Percentiles rank a stretch among this genome's conserved stretches.
phyloP scores from a whole-genome alignment of 2,797 vertebrate genomes.

The Acestrorhynchus altus region DNA sequence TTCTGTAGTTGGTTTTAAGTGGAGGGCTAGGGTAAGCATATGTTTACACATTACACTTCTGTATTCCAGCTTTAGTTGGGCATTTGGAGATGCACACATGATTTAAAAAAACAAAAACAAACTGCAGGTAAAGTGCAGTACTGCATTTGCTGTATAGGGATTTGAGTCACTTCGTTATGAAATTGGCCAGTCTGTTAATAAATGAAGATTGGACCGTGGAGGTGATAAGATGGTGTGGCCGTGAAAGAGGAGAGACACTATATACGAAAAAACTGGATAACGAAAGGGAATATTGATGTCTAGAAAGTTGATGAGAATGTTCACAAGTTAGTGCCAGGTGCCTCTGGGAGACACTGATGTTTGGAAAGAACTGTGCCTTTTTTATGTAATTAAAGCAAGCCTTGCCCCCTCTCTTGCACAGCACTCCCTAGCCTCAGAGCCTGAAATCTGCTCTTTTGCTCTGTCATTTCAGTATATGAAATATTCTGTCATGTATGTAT shows the following conservation, averaged over 20 bases:
- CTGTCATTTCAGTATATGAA: conserved; percentile 39
- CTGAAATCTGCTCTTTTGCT: conserved; percentile 19
- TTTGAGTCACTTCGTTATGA: not conserved
- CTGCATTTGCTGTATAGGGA: not conserved
- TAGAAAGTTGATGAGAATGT: not conserved
- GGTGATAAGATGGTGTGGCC: not conserved
- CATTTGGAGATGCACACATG: not conserved
- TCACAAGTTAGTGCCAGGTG: not conserved
- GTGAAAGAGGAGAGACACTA: not conserved
- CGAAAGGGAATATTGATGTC: not conserved
- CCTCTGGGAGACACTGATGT: not conserved
- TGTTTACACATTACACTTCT: conserved; percentile 6
- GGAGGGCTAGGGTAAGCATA: not conserved
- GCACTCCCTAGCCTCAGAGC: not conserved
- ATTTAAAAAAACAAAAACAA: too few species aligned
- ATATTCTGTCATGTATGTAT: conserved; percentile 60
- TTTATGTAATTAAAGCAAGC: conserved; percentile 13
- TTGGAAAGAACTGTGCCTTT: not conserved
- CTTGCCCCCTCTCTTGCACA: not conserved
- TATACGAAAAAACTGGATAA: not conserved
- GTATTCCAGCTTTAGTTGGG: conserved; percentile 13
- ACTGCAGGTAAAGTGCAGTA: not conserved
- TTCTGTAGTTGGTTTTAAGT: not conserved
- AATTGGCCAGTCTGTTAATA: conserved; percentile 1
- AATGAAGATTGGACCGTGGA: not conserved